Evolutionary conservation across 2,888 invertebrate species (phyloP).

Genomic region (Mactromeris polynyma): DNA sequence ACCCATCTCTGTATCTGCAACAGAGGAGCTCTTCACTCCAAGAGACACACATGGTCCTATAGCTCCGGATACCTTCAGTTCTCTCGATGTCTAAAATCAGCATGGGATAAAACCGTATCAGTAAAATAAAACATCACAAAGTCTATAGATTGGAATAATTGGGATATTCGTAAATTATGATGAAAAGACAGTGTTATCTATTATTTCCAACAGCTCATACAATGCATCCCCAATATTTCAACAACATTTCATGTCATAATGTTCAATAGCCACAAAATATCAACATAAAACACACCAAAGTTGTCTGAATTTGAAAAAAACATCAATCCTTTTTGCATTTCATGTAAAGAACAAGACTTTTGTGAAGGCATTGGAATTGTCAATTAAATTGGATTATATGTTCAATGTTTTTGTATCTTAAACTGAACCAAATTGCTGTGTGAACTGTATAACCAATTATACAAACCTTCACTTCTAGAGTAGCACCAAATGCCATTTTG

Average conservation of each 20-base stretch:
- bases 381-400: no score
- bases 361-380: no score
- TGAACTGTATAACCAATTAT: no score
- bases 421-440: no score
- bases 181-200: neutral
- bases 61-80: constrained; percentile 97
- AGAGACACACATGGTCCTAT: constrained; percentile 98
- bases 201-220: neutral
- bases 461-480: constrained; percentile 95
- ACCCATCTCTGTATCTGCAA: constrained; percentile 98
- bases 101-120: neutral
- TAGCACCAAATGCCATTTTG: constrained; percentile 99
- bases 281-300: neutral
- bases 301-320: neutral
- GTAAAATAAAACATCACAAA: neutral
- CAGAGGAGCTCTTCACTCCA: constrained; percentile 95
- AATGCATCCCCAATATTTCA: neutral
- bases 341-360: no score
- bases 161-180: neutral
- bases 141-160: neutral
- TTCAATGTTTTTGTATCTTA: no score
- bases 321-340: no score
- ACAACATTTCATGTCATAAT: neutral
- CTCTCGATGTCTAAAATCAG: constrained; percentile 92
- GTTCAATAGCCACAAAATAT: neutral